Conservation (phyloP, 2,113 vertebrate genomes). For the Calcarius ornatus region DNA sequence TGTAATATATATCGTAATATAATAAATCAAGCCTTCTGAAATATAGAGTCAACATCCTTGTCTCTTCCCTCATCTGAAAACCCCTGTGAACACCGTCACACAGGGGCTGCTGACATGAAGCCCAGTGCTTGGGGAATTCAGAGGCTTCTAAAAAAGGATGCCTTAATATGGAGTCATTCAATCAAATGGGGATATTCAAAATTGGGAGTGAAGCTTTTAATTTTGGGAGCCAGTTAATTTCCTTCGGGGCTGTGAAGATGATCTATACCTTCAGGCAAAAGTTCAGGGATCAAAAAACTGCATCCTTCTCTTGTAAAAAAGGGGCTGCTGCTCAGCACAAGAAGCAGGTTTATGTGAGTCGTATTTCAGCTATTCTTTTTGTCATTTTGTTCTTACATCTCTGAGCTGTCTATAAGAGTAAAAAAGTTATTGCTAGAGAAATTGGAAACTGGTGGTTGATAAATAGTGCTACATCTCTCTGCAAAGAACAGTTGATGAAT, state of each 20-base stretch:
- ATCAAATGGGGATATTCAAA: not conserved
- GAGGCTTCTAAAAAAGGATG: not conserved
- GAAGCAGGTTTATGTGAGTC: not conserved
- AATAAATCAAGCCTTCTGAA: no score
- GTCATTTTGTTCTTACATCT: slow-evolving; percentile 2
- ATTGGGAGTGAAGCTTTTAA: not conserved
- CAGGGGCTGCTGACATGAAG: not conserved
- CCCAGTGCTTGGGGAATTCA: not conserved
- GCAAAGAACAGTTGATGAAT: slow-evolving; percentile 8
- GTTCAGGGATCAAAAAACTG: not conserved
- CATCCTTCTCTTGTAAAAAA: not conserved
- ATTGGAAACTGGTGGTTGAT: not conserved
- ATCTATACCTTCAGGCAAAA: not conserved
- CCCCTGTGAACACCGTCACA: no score
- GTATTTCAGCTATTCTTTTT: not conserved
- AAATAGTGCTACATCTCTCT: not conserved
- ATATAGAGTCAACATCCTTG: no score
- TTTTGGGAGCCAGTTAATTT: not conserved
- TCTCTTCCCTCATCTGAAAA: no score
- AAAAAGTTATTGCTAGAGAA: slow-evolving; percentile 1
- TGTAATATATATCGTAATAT: no score
- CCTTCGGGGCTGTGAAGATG: not conserved
- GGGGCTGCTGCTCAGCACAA: not conserved
- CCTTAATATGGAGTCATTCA: not conserved
- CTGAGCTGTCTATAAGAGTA: not conserved